A percentile compares a stretch with the other conserved stretches of the same genome.
phyloP scores from a whole-genome alignment of 2,113 vertebrate genomes.

The Ictidomys tridecemlineatus region DNA sequence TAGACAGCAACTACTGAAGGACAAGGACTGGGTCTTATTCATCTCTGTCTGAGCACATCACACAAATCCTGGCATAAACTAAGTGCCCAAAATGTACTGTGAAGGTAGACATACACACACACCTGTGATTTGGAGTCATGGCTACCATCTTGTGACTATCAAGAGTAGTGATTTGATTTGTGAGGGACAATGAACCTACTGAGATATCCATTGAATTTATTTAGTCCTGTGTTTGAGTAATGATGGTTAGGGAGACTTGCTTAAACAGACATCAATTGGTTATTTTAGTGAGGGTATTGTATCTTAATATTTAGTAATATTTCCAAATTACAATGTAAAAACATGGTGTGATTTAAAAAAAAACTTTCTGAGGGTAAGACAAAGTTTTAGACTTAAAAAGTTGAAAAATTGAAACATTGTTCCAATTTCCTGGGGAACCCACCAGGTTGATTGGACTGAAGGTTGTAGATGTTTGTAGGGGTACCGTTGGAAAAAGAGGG shows the following conservation, averaged over 20 bases:
- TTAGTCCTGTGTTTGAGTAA: neutral
- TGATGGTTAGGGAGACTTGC: neutral
- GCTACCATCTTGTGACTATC: neutral
- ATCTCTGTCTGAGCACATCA: neutral
- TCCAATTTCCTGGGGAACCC: neutral
- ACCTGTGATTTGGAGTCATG: neutral
- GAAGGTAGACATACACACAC: neutral
- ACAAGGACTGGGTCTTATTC: neutral
- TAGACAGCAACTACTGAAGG: neutral
- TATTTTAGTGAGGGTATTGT: neutral
- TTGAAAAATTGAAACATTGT: neutral
- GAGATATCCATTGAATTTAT: conserved; percentile 25
- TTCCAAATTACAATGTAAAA: neutral
- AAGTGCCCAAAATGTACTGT: neutral
- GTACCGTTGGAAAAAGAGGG: neutral
- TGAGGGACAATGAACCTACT: neutral
- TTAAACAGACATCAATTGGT: neutral
- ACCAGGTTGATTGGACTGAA: neutral
- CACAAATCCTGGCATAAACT: neutral
- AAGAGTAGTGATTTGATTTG: conserved; percentile 15
- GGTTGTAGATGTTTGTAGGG: neutral
- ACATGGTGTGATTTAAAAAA: neutral
- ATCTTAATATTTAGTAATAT: neutral
- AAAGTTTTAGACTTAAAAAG: neutral
- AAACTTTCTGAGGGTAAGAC: neutral